phyloP scores from a whole-genome alignment of 2,113 vertebrate genomes.

The Pluvianellus socialis region DNA sequence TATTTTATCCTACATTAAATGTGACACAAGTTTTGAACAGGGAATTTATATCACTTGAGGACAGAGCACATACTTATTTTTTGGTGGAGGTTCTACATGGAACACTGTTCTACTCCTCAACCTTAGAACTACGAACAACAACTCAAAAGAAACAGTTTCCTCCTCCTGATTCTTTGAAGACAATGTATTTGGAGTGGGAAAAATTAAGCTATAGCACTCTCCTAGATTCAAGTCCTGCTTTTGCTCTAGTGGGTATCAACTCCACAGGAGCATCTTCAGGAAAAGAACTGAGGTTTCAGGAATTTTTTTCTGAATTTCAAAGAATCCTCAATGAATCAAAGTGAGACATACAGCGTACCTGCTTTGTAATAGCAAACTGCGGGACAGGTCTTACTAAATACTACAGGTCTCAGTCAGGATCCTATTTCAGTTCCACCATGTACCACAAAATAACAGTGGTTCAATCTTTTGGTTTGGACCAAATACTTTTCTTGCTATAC shows the following conservation, averaged over 20 bases:
- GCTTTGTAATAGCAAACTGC: neutral
- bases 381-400: neutral
- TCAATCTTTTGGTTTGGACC: neutral
- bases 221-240: neutral
- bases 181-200: neutral
- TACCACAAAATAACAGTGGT: neutral
- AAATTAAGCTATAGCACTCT: neutral
- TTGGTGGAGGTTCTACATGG: neutral
- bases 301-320: neutral
- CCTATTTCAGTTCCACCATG: accelerated
- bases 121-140: neutral
- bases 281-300: neutral
- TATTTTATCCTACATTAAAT: neutral
- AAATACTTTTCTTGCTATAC: neutral
- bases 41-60: neutral
- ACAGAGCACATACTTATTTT: neutral
- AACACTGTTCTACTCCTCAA: neutral
- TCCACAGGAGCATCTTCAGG: neutral
- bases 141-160: neutral
- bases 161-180: neutral
- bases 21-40: neutral
- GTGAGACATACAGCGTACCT: neutral
- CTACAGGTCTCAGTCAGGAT: neutral
- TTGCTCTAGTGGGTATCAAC: neutral
- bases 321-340: neutral